Base-by-base conservation (phyloP, 1,140 invertebrate species). In the Drosophila nigromelanica region DNA sequence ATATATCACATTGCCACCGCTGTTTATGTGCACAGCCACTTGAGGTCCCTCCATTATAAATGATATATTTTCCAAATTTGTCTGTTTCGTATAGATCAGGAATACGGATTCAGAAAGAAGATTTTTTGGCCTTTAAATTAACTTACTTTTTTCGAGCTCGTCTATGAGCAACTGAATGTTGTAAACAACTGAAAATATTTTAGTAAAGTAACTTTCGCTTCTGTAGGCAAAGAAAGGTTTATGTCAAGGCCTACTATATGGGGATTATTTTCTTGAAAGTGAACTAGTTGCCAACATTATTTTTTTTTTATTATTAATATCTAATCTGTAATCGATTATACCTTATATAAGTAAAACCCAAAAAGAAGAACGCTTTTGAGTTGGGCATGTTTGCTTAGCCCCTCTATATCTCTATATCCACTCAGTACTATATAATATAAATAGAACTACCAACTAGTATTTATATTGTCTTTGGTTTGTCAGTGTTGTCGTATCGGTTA, bases 1-100 rank as follows among this genome's bases (percentile, higher is more conserved):
- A 30, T 72, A 72, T 10, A 52, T 3, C 0, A 67, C 62, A 10
- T 72, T n/a, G n/a, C 54, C 54, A 11, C 51, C 10, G 37, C 15
- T 42, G 35, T 66, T 33, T 18, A 72, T 7, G 30, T 3, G 47
- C 1, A 66, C 11, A 1, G 37, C 45, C 5, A 39, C 14, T 12
- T 42, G 48, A 4, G 67, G 59, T 51, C 68, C 68, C 2, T 71
- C 43, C 68, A 71, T 71, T 3, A 6, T 11, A 24, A 4, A 10
- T 12, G 4, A 15, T 43, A 4, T 37, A 37, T 37, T 37, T 12
- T 4, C 12, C 10, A 4, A 12, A 37, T 3, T 37, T n/a, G 0
- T 12, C 37, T 5, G 35, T n/a, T 40, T 40, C 37, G 37, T n/a
- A n/a, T 14, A 6, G 39, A 40, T 40, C n/a, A 40, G 14, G n/a